A percentile compares a stretch with the other conserved stretches of the same genome.
Evolutionary conservation across 92 coral and sea anemone genomes (phyloP).

Genomic region (Siderastrea siderea): DNA sequence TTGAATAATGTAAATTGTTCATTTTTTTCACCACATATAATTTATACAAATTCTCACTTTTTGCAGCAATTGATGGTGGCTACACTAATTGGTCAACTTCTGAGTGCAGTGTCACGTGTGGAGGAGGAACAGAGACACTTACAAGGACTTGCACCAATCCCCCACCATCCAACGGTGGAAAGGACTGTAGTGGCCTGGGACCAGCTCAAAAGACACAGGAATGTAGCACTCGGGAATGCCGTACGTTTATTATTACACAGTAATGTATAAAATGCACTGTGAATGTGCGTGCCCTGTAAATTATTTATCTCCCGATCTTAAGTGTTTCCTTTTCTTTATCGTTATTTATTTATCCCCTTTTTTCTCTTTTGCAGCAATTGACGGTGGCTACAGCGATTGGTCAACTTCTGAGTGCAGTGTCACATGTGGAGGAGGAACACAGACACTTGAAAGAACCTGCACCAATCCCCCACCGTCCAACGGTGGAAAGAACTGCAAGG

Average conservation of each 20-base stretch:
- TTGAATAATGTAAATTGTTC: too few species aligned
- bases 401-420: slow-evolving; percentile 15
- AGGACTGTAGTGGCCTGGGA: not conserved
- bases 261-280: too few species aligned
- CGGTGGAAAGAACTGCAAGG: not conserved
- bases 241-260: not conserved
- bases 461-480: slow-evolving; percentile 8
- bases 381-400: slow-evolving; percentile 14
- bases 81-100: slow-evolving; percentile 3
- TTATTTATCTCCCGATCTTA: too few species aligned
- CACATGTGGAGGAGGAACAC: slow-evolving; percentile 27
- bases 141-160: too few species aligned
- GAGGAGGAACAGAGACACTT: too few species aligned
- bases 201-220: not conserved
- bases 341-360: too few species aligned
- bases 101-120: not conserved
- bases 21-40: too few species aligned
- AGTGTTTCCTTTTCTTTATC: too few species aligned
- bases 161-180: not conserved
- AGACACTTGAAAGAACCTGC: slow-evolving; percentile 21
- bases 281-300: too few species aligned
- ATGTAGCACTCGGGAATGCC: not conserved
- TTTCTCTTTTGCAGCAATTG: not conserved
- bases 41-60: not conserved
- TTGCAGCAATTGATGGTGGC: slow-evolving; percentile 7